Evolutionary conservation across 2,888 invertebrate species (phyloP).

Genomic region (Pseudoips prasinana): DNA sequence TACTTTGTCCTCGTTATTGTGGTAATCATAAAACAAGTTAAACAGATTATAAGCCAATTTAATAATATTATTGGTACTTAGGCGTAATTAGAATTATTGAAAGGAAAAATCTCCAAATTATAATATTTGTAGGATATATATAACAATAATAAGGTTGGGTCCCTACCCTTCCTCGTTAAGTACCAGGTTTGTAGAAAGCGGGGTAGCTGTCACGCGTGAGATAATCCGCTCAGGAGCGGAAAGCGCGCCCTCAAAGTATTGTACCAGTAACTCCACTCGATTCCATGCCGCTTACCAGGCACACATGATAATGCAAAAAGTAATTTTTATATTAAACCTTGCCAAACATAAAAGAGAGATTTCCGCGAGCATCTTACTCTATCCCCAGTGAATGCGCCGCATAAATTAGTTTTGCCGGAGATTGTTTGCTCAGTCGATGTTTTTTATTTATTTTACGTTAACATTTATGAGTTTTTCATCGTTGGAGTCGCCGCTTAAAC

Average conservation of each 20-base stretch:
- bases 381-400: slow-evolving; percentile 60
- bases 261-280: slow-evolving; percentile 43
- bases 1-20: too few species aligned
- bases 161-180: slow-evolving; percentile 38
- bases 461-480: slow-evolving; percentile 70
- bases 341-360: slow-evolving; percentile 76
- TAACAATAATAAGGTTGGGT: too few species aligned
- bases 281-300: slow-evolving; percentile 57
- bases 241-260: slow-evolving; percentile 54
- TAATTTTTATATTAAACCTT: slow-evolving; percentile 80
- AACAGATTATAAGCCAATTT: too few species aligned
- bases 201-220: slow-evolving; percentile 74
- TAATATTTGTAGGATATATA: too few species aligned
- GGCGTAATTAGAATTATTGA: too few species aligned
- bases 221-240: slow-evolving; percentile 61
- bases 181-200: slow-evolving; percentile 48
- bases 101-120: too few species aligned
- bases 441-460: slow-evolving; percentile 64
- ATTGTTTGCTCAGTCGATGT: slow-evolving; percentile 70
- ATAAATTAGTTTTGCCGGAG: slow-evolving; percentile 79
- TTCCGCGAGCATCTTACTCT: slow-evolving; percentile 55
- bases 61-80: too few species aligned
- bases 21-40: too few species aligned
- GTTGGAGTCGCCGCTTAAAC: slow-evolving; percentile 28
- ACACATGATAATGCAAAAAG: slow-evolving; percentile 75